Percentiles rank a stretch among this genome's conserved stretches.
Conservation (phyloP, 2,888 invertebrate species). For the Unio pictorum region DNA sequence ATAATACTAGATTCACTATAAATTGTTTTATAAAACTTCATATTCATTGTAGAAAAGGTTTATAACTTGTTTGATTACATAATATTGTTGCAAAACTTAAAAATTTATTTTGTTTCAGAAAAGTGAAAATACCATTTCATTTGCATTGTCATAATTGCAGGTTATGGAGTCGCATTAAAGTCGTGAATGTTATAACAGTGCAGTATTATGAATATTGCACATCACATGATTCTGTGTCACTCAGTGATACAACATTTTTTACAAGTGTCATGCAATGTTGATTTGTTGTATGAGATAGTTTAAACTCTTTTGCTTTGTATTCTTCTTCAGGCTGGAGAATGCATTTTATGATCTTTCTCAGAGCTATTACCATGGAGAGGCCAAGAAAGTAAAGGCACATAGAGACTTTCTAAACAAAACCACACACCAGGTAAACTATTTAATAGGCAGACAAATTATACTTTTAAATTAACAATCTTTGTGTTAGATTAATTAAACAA, state of each 20-base stretch:
- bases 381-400: conserved; percentile 86
- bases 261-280: not conserved
- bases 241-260: not conserved
- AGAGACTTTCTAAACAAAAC: conserved; percentile 92
- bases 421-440: conserved; percentile 80
- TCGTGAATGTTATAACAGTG: too few species aligned
- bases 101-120: too few species aligned
- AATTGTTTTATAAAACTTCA: not conserved
- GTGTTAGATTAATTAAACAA: too few species aligned
- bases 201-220: too few species aligned
- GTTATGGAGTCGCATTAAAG: too few species aligned
- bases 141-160: too few species aligned
- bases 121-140: too few species aligned
- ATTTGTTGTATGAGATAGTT: not conserved
- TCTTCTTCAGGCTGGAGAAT: conserved; percentile 83
- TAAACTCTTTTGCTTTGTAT: not conserved
- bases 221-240: not conserved
- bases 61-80: too few species aligned
- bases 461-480: not conserved
- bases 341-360: conserved; percentile 95
- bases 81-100: too few species aligned
- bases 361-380: conserved; percentile 91
- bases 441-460: not conserved
- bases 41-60: too few species aligned
- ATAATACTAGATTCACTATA: not conserved